Evolutionary conservation across 1,140 invertebrate genomes (phyloP), one percentile per base, ranked within the genome.

Genomic region (Venturia canescens): DNA sequence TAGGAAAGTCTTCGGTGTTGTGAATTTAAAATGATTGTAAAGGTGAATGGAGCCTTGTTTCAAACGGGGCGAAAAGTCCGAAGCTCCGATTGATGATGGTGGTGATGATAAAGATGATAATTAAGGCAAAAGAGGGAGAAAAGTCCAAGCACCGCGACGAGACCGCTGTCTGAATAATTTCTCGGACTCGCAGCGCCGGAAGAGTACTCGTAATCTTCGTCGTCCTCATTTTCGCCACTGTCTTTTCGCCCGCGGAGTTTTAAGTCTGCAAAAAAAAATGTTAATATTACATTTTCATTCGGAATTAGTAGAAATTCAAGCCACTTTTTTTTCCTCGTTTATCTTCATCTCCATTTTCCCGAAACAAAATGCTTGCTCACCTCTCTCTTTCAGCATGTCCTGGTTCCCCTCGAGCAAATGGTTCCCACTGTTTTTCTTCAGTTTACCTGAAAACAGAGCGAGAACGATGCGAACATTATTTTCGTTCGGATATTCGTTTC

Each of bases 361-460:
- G 11, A 44, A 44, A 44, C 11, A 44, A 71, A 80, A 83, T 63
- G 16, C 0, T 74, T n/a, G 79, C 66, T 44, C 87, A 91, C 91
- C 90, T 88, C 86, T 82, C 80, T 92, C 90, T 80, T 91, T 91
- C 34, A 91, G 74, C 89, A 90, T 91, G 69, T 92, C 88, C 76
- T 90, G 91, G 83, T 90, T 91, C 80, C 91, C 91, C 60, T 90
- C 90, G 16, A 92, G 83, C 82, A 91, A 88, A 80, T 89, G 86
- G 81, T 90, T 91, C 7, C 89, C 87, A 38, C 86, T 87, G 82
- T 91, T 91, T 78, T 92, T 90, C 75, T 86, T 89, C 29, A 88
- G 79, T 82, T 91, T 92, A 67, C 90, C 91, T 92, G 86, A 16
- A 88, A 86, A 86, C 66, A 57, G 66, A 84, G 83, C 75, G 13